Percentiles rank a stretch among this genome's conserved stretches.
Conservation (phyloP, 2,888 invertebrate genomes). For the Acrobasis consociella region DNA sequence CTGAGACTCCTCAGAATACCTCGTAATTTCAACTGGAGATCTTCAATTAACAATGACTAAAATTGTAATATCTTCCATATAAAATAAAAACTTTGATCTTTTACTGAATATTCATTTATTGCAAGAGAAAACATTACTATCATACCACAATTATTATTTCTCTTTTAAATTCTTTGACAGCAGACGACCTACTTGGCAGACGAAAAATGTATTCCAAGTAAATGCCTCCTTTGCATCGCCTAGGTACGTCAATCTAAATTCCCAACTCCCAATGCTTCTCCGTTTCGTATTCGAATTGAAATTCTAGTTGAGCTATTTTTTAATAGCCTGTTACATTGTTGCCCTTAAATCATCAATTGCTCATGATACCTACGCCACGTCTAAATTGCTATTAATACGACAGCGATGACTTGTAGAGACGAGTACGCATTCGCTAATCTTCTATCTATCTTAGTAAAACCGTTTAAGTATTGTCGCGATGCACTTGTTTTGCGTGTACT, state of each 20-base stretch:
- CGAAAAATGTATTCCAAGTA: slow-evolving; percentile 51
- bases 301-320: background rate
- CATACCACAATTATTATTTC: slow-evolving; percentile 46
- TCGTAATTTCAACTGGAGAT: background rate
- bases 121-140: slow-evolving; percentile 30
- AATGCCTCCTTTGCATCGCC: slow-evolving; percentile 46
- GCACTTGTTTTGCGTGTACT: background rate
- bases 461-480: slow-evolving; percentile 2
- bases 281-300: background rate
- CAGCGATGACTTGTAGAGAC: slow-evolving; percentile 13
- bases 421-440: background rate
- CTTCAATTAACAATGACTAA: background rate
- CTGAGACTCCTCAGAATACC: background rate
- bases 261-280: background rate
- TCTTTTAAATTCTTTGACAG: slow-evolving; percentile 52
- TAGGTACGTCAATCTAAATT: slow-evolving; percentile 15
- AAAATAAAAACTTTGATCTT: background rate
- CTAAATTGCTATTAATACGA: slow-evolving; percentile 29
- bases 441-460: slow-evolving; percentile 13
- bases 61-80: background rate
- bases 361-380: slow-evolving; percentile 21
- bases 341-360: slow-evolving; percentile 23
- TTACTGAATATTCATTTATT: background rate
- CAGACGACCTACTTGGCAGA: slow-evolving; percentile 74
- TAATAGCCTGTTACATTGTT: slow-evolving; percentile 11